Evolutionary conservation across 2,797 vertebrate genomes (phyloP).

Genomic region (Toxotes lorentzi): DNA sequence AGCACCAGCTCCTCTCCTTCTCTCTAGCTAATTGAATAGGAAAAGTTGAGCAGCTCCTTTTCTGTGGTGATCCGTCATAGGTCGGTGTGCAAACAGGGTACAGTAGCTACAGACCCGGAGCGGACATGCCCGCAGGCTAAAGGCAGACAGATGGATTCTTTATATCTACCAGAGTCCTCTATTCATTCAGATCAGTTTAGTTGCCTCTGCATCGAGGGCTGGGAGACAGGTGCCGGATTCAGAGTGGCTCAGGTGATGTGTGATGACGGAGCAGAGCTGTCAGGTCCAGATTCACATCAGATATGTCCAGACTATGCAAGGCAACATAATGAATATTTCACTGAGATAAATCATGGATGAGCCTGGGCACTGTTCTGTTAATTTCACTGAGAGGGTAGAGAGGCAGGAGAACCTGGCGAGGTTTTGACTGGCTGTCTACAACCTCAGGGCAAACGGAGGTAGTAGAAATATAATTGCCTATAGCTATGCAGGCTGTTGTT

Average conservation of each 20-base stretch:
- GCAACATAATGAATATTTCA: constrained; percentile 86
- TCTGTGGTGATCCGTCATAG: constrained; percentile 59
- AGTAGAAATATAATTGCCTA: constrained; percentile 84
- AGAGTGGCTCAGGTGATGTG: constrained; percentile 76
- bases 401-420: constrained; percentile 74
- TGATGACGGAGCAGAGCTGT: constrained; percentile 82
- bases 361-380: constrained; percentile 81
- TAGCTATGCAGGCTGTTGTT: constrained; percentile 84
- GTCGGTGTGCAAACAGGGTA: constrained; percentile 61
- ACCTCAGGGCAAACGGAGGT: constrained; percentile 82
- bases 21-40: constrained; percentile 75
- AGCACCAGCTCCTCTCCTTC: constrained; percentile 10
- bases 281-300: constrained; percentile 81
- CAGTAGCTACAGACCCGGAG: constrained; percentile 66
- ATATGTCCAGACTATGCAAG: constrained; percentile 76
- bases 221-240: constrained; percentile 79
- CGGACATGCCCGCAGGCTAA: constrained; percentile 78
- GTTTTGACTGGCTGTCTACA: constrained; percentile 83
- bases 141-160: constrained; percentile 80
- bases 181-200: constrained; percentile 79
- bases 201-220: constrained; percentile 68
- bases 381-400: constrained; percentile 83
- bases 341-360: constrained; percentile 86
- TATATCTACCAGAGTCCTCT: constrained; percentile 74
- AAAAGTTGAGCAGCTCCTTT: constrained; percentile 74